Percentiles rank a stretch among this genome's conserved stretches.
Conservation (phyloP, 2,113 vertebrate species). For the Rhinichthys klamathensis region DNA sequence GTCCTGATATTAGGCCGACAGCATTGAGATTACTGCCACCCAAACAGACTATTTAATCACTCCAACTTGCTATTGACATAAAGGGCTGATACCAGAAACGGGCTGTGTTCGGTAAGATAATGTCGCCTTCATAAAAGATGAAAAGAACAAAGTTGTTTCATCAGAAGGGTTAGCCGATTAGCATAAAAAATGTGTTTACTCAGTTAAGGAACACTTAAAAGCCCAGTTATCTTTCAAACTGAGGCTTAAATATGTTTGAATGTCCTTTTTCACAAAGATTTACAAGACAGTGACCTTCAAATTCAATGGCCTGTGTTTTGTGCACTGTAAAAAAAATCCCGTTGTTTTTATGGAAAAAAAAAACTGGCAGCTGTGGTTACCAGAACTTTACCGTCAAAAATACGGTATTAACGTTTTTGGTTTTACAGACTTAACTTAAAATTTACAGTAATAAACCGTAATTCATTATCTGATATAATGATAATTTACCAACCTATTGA, state of each 20-base stretch:
- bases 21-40: slow-evolving; percentile 2
- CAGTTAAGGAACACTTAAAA: slow-evolving; percentile 22
- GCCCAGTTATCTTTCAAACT: slow-evolving; percentile 4
- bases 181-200: not conserved
- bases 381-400: no score
- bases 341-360: no score
- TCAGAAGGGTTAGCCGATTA: slow-evolving; percentile 2
- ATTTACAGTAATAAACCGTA: no score
- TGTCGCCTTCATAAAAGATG: slow-evolving; percentile 21
- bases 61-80: slow-evolving; percentile 36
- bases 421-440: no score
- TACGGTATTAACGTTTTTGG: no score
- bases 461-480: no score
- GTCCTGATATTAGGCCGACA: not conserved
- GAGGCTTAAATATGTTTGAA: slow-evolving; percentile 9
- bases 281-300: not conserved
- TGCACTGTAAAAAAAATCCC: no score
- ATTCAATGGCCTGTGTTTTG: not conserved
- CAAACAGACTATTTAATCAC: slow-evolving; percentile 40
- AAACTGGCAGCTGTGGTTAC: no score
- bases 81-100: slow-evolving; percentile 30
- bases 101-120: slow-evolving; percentile 25
- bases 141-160: slow-evolving; percentile 22
- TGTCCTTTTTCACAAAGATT: not conserved
- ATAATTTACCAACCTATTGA: no score